Percentiles rank a stretch among this genome's conserved stretches.
phyloP scores from a whole-genome alignment of 2,113 vertebrate species.

The Microcebus griseorufus region DNA sequence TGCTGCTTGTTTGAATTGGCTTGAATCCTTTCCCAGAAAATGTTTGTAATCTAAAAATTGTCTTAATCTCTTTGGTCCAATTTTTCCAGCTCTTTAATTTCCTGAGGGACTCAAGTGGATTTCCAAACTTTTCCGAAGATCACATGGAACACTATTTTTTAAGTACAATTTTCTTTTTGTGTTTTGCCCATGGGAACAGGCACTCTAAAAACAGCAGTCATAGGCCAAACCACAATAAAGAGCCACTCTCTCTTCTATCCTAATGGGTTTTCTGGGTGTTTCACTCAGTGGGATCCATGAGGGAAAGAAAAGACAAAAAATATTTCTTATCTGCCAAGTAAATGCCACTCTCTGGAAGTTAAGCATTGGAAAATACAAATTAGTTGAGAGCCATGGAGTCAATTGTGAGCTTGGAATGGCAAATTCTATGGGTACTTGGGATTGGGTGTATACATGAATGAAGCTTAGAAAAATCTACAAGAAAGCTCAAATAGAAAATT shows the following conservation, averaged over 20 bases:
- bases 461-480: not conserved
- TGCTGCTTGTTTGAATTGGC: conserved; percentile 69
- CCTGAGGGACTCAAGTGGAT: not conserved
- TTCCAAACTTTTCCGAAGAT: conserved; percentile 53
- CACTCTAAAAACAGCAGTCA: not conserved
- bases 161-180: conserved; percentile 39
- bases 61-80: conserved; percentile 57
- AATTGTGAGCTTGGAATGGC: not conserved
- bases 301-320: not conserved
- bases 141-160: conserved; percentile 31
- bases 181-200: not conserved
- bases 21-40: conserved; percentile 76
- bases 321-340: not conserved
- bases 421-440: not conserved
- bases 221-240: not conserved
- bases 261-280: not conserved
- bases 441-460: not conserved
- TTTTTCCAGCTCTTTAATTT: conserved; percentile 76
- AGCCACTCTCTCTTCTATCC: not conserved
- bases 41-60: conserved; percentile 73
- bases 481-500: not conserved
- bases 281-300: not conserved
- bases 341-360: not conserved
- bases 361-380: not conserved
- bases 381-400: not conserved